Conservation (phyloP, 2,113 vertebrate genomes). For the Tachysurus fulvidraco region DNA sequence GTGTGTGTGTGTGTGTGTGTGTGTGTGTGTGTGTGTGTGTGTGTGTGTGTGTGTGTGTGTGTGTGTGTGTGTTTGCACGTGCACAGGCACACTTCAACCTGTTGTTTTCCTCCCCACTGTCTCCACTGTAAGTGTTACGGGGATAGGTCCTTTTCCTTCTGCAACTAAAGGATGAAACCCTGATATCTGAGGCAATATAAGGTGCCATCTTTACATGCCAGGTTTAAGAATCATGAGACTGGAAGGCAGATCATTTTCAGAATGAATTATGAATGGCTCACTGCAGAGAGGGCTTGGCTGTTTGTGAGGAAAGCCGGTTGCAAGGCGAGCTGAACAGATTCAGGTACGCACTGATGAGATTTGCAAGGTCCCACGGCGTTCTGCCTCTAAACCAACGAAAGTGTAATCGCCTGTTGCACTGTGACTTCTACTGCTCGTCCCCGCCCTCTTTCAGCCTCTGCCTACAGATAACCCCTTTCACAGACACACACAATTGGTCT, state of each 20-base stretch:
- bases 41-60: conserved; percentile 10
- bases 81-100: conserved; percentile 46
- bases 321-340: conserved; percentile 69
- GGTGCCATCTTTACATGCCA: conserved; percentile 66
- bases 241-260: conserved; percentile 62
- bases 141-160: conserved; percentile 54
- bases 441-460: conserved; percentile 55
- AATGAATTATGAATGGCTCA: conserved; percentile 74
- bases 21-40: conserved; percentile 18
- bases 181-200: conserved; percentile 55
- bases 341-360: conserved; percentile 63
- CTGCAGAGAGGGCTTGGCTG: conserved; percentile 67
- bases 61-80: conserved; percentile 21
- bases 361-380: conserved; percentile 59
- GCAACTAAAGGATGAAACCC: conserved; percentile 52
- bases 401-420: conserved; percentile 70
- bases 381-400: conserved; percentile 49
- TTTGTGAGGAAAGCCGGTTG: conserved; percentile 66
- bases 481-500: conserved; percentile 57
- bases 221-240: conserved; percentile 59
- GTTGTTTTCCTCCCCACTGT: conserved; percentile 62
- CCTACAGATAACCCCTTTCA: conserved; percentile 44
- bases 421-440: conserved; percentile 56
- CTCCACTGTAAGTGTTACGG: conserved; percentile 47
- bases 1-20: conserved; percentile 15